Percentiles rank a stretch among this genome's conserved stretches.
phyloP scores from a whole-genome alignment of 2,113 vertebrate species.

The Ammodytes dubius region DNA sequence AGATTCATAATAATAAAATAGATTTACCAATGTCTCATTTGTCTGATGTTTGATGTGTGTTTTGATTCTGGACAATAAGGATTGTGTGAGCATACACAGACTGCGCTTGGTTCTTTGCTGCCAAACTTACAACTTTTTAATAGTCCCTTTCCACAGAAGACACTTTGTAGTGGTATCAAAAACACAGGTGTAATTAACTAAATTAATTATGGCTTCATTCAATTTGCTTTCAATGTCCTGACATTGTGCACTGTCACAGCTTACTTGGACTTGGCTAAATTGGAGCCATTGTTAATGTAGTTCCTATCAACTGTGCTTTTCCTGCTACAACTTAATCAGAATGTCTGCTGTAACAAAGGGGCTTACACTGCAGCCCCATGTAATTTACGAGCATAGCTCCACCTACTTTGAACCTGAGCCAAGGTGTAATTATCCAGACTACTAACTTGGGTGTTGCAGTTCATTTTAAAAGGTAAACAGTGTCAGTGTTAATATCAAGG shows the following conservation, averaged over 20 bases:
- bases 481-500: conserved; percentile 15
- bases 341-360: neutral
- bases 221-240: neutral
- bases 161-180: neutral
- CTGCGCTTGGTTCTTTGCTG: neutral
- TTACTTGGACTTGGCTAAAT: conserved; percentile 11
- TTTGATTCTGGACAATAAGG: neutral
- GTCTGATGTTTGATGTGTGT: neutral
- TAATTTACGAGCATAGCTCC: neutral
- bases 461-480: conserved; percentile 32
- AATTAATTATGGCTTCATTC: neutral
- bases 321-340: neutral
- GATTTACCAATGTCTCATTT: neutral
- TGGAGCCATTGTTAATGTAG: neutral
- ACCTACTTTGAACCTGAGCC: neutral
- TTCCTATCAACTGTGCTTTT: neutral
- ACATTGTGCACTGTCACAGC: neutral
- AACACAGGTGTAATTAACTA: neutral
- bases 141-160: neutral
- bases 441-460: neutral
- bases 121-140: neutral
- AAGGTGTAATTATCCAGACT: neutral
- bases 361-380: neutral
- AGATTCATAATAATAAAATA: neutral
- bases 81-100: neutral